Percentiles rank a stretch among this genome's conserved stretches.
phyloP scores from a whole-genome alignment of 2,797 vertebrate genomes.

The Diplodus puntazzo region DNA sequence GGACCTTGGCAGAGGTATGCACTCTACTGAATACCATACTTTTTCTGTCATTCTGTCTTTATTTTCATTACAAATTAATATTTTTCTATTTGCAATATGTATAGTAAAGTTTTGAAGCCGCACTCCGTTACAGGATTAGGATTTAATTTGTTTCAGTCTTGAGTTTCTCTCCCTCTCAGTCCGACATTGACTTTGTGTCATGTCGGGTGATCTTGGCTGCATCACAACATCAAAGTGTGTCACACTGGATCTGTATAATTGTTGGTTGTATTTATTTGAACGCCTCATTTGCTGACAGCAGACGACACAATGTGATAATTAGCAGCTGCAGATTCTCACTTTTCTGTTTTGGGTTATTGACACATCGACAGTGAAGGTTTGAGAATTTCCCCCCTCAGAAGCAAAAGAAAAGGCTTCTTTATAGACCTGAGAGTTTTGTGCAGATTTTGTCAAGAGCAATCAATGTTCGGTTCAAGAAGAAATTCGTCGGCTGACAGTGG shows the following conservation, averaged over 20 bases:
- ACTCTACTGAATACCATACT: too few species aligned
- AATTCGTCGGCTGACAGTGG: conserved; percentile 27
- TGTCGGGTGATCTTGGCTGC: background rate
- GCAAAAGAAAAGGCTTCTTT: background rate
- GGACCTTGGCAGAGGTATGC: too few species aligned
- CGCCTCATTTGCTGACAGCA: conserved; percentile 7
- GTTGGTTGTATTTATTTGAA: background rate
- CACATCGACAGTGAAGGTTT: conserved; percentile 6
- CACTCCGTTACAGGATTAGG: too few species aligned
- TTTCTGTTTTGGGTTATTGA: conserved; percentile 5
- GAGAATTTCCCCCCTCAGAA: background rate
- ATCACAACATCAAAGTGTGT: background rate
- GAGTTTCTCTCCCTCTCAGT: too few species aligned
- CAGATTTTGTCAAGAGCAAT: conserved; percentile 36
- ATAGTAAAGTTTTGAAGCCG: too few species aligned
- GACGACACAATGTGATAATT: background rate
- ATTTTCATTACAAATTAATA: too few species aligned
- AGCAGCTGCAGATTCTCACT: background rate
- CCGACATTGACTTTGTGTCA: background rate
- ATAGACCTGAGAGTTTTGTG: background rate
- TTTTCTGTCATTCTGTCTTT: too few species aligned
- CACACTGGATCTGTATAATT: background rate
- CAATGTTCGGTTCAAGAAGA: conserved; percentile 18
- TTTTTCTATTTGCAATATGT: too few species aligned
- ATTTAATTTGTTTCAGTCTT: too few species aligned